These are phyloP conservation scores for Enteromius mattozi DNA, from an alignment of 2,797 vertebrate species.

Conservation along the genomic window DNA sequence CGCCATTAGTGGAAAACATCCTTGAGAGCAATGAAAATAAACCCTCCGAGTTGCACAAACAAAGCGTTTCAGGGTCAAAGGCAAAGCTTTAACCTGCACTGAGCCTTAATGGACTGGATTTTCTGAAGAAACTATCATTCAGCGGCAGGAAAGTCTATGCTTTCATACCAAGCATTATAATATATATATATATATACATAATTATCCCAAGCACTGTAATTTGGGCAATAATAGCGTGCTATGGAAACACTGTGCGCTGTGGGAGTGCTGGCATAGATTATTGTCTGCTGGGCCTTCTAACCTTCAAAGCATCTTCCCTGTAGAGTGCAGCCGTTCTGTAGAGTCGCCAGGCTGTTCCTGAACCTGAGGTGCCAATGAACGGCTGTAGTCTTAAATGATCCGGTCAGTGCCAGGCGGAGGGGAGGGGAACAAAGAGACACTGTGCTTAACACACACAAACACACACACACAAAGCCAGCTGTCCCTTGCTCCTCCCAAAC, in stretches of 20 bases:
- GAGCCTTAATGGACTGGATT: not conserved
- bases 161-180: constrained; percentile 18
- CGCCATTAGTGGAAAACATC: constrained; percentile 43
- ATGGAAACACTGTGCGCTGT: constrained; percentile 20
- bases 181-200: constrained; percentile 3
- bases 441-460: constrained; percentile 54
- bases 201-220: constrained; percentile 43
- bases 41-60: constrained; percentile 26
- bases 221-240: constrained; percentile 29
- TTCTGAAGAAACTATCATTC: constrained; percentile 23
- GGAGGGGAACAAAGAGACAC: constrained; percentile 78
- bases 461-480: constrained; percentile 71
- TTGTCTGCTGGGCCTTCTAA: constrained; percentile 39
- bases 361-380: constrained; percentile 64
- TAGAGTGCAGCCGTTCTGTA: constrained; percentile 15
- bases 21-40: constrained; percentile 49
- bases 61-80: constrained; percentile 15
- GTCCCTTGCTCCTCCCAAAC: constrained; percentile 70
- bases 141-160: not conserved
- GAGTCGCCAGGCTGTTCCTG: constrained; percentile 25
- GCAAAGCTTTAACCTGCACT: constrained; percentile 5
- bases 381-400: constrained; percentile 73
- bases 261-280: constrained; percentile 38
- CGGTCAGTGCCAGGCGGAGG: constrained; percentile 74
- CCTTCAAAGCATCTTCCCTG: constrained; percentile 46